These are phyloP conservation scores for Anhinga rufa DNA, from an alignment of 2,113 vertebrate species.

Conservation along the genomic window DNA sequence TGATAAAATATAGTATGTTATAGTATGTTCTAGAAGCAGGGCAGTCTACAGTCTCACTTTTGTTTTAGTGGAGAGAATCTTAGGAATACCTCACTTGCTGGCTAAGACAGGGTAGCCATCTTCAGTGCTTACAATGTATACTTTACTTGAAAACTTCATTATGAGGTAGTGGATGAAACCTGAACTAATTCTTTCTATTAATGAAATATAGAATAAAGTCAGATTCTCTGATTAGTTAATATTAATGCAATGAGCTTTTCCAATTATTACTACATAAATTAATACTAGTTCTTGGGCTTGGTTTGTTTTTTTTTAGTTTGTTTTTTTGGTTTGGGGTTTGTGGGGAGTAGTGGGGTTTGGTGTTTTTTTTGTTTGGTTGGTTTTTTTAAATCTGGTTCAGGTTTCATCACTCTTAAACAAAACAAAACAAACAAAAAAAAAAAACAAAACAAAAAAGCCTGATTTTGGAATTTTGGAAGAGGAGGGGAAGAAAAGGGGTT, in stretches of 20 bases:
- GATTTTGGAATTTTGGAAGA: background rate
- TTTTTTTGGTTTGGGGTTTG: background rate
- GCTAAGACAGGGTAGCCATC: background rate
- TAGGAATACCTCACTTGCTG: background rate
- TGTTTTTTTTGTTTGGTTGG: no score
- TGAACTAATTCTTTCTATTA: background rate
- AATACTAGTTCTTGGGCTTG: background rate
- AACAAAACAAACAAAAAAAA: background rate
- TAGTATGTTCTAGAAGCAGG: slow-evolving; percentile 36
- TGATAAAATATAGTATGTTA: background rate
- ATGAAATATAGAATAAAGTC: background rate
- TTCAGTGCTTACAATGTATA: background rate
- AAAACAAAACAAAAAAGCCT: background rate
- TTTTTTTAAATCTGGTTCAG: background rate
- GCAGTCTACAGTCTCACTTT: background rate
- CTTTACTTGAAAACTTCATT: background rate
- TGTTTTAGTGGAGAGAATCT: slow-evolving; percentile 2
- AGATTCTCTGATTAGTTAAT: background rate
- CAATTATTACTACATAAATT: background rate
- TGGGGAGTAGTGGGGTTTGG: no score
- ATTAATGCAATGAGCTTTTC: background rate
- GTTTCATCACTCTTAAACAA: background rate
- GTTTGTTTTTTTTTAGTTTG: background rate
- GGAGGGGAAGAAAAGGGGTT: background rate
- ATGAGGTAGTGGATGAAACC: background rate